phyloP scores from a whole-genome alignment of 2,797 vertebrate genomes.

The Chelonia mydas region DNA sequence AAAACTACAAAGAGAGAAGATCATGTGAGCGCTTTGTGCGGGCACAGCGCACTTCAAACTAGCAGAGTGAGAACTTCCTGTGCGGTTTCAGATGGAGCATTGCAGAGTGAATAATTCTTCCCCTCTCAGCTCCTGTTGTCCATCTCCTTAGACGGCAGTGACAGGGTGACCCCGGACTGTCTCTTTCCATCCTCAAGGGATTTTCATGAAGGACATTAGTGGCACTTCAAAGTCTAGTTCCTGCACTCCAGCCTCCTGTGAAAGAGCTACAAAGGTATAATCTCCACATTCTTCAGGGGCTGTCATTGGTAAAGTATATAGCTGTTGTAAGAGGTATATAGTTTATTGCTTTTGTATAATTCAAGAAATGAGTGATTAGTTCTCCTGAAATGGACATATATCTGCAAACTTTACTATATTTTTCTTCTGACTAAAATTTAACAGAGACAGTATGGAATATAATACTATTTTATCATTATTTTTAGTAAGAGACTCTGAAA shows the following conservation, averaged over 20 bases:
- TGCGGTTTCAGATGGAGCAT: neutral
- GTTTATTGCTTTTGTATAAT: neutral
- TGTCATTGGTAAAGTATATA: neutral
- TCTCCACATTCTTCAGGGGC: neutral
- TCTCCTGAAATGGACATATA: neutral
- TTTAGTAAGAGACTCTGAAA: neutral
- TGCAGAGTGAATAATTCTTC: neutral
- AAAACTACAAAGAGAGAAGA: neutral
- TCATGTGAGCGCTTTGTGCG: neutral
- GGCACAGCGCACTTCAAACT: neutral
- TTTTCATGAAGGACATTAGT: neutral
- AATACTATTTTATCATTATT: neutral
- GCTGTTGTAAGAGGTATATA: neutral
- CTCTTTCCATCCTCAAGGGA: neutral
- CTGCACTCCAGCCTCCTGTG: neutral
- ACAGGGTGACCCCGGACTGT: neutral
- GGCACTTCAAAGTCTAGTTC: neutral
- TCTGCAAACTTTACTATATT: neutral
- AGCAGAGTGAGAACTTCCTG: neutral
- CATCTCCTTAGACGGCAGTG: neutral
- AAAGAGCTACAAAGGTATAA: neutral
- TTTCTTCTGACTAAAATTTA: neutral
- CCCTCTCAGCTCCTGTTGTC: neutral
- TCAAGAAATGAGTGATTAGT: neutral
- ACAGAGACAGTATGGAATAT: neutral